Evolutionary conservation across 2,797 vertebrate genomes (phyloP), one percentile per base, ranked within the genome.

Genomic region (Erpetoichthys calabaricus): DNA sequence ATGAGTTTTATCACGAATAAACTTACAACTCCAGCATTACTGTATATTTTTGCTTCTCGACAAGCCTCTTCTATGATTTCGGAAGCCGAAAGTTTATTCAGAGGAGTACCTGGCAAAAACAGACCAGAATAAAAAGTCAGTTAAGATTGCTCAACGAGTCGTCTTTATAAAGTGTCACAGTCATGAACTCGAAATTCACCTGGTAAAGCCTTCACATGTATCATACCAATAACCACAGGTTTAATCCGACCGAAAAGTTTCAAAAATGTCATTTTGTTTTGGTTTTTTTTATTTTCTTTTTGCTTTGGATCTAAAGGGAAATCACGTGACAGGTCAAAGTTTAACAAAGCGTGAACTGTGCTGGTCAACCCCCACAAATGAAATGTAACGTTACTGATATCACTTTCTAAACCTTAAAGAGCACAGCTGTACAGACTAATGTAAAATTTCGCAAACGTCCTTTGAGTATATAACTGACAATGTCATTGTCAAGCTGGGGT

Each of bases 171-270:
- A 25, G 25, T 25, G 25, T 25, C 25, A 25, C 25, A 25, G 25
- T 25, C 2, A 25, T 25, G 25, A 25, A 25, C 25, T 25, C 25
- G 25, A 25, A 25, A 25, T 25, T 25, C 25, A 92, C 90, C 91
- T 79, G 90, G 89, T 62, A 92, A 73, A 0, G 90, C 84, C 76
- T 76, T 76, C 3, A 91, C 80, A 45, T 92, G 90, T 60, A 91
- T 75, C 87, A 91, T 86, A 6, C 87, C 90, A 51, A 92, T 73
- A 2, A 90, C 75, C 3, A 80, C 82, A 0, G 86, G 73, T 65
- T 69, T 84, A 0, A 86, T 57, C 3, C 77, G 77, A 4, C 87
- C 83, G 51, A 90, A 88, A 7, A 89, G 77, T 3, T 75, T 60
- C 42, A 75, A 10, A 73, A 84, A 84, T 67, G 59, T 80, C 87